Percentiles rank a stretch among this genome's conserved stretches.
Conservation (phyloP, 2,797 vertebrate genomes). For the Scolopax bukidnonensis region DNA sequence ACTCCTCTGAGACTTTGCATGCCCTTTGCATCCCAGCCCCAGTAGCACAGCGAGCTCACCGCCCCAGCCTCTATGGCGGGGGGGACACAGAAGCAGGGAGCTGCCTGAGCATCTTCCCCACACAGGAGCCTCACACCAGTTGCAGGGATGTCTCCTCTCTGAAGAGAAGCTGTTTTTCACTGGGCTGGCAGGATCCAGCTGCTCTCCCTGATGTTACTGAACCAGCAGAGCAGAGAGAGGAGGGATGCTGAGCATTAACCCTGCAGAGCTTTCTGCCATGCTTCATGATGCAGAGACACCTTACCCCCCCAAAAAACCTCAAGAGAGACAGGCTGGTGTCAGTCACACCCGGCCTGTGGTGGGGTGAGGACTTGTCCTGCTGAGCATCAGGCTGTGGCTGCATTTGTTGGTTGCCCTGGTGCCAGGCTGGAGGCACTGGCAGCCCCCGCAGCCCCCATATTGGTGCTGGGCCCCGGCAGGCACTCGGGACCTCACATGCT, state of each 20-base stretch:
- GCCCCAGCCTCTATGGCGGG: accelerated
- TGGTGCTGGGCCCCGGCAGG: not conserved
- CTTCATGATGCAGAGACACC: accelerated
- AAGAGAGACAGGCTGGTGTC: not conserved
- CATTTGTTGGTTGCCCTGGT: not conserved
- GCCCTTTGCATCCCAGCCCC: accelerated
- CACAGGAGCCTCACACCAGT: not conserved
- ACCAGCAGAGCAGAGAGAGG: not conserved
- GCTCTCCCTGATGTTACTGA: not conserved
- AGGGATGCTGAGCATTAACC: accelerated
- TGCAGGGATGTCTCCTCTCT: not conserved
- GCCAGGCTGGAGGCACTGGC: not conserved
- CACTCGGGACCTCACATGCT: accelerated
- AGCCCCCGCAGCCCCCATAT: accelerated
- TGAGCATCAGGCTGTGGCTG: not conserved
- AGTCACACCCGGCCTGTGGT: accelerated
- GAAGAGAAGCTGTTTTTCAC: not conserved
- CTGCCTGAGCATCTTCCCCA: not conserved
- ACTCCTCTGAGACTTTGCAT: accelerated
- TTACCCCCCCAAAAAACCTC: not conserved
- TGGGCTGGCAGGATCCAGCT: not conserved
- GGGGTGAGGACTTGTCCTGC: accelerated
- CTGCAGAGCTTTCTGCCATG: not conserved
- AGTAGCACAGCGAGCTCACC: accelerated
- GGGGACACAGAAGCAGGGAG: not conserved